phyloP scores from a whole-genome alignment of 1,140 invertebrate species.

The Nixonia krombeini region DNA sequence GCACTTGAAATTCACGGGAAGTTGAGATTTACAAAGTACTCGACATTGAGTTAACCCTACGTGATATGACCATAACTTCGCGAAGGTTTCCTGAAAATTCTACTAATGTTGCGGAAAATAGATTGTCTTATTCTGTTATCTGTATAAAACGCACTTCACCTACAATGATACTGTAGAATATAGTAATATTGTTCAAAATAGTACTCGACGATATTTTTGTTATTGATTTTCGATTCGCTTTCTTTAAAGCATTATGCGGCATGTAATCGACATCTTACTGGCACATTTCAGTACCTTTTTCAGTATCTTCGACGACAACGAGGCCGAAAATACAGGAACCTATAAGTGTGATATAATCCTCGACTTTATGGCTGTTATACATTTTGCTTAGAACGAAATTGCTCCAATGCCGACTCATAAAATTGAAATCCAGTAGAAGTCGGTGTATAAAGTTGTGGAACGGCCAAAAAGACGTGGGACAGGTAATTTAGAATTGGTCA shows the following conservation, averaged over 20 bases:
- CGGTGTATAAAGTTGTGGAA: conserved; percentile 32
- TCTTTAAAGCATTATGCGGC: too few species aligned
- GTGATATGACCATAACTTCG: conserved; percentile 37
- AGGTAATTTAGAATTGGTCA: conserved; percentile 52
- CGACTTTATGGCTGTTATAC: conserved; percentile 56
- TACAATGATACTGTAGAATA: too few species aligned
- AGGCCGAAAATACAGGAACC: conserved; percentile 25
- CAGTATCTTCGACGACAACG: conserved; percentile 16
- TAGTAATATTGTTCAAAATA: too few species aligned
- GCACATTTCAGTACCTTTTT: conserved; percentile 6
- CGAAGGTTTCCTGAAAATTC: conserved; percentile 15
- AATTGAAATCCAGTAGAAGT: conserved; percentile 58
- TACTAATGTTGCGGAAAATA: conserved; percentile 25
- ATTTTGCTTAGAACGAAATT: conserved; percentile 56
- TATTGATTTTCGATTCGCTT: too few species aligned
- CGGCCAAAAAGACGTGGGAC: conserved; percentile 31
- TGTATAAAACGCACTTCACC: too few species aligned
- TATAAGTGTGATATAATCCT: conserved; percentile 51
- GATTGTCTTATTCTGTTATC: too few species aligned
- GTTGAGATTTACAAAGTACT: conserved; percentile 42
- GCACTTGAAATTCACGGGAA: conserved; percentile 40
- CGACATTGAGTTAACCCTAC: too few species aligned
- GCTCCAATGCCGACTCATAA: conserved; percentile 52
- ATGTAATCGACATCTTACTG: background rate
- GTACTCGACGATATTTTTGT: too few species aligned